A percentile compares a stretch with the other conserved stretches of the same genome.
These are phyloP conservation scores for Taurulus bubalis DNA, from an alignment of 2,113 vertebrate species.

Conservation along the genomic window DNA sequence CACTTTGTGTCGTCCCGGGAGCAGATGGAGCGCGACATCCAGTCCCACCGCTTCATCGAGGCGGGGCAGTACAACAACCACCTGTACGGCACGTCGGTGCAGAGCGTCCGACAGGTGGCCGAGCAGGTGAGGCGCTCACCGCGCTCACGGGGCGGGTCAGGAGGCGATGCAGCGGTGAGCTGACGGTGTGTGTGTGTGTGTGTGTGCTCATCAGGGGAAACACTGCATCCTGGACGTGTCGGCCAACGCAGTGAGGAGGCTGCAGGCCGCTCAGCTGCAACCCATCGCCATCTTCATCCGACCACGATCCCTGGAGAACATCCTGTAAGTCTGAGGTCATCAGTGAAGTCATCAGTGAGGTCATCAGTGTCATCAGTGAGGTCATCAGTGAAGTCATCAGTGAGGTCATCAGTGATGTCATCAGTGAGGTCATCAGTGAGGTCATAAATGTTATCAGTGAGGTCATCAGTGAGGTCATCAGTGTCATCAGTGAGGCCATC, in stretches of 20 bases:
- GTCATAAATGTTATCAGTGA: too few relatives aligned
- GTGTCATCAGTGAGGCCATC: too few relatives aligned
- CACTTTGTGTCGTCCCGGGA: constrained; percentile 93
- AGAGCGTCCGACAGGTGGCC: constrained; percentile 89
- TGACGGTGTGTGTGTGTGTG: background rate
- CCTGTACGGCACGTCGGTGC: constrained; percentile 91
- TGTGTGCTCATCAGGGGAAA: constrained; percentile 62
- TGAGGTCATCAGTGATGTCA: too few relatives aligned
- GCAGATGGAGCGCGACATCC: constrained; percentile 95
- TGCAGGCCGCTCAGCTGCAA: constrained; percentile 88
- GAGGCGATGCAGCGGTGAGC: background rate
- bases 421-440: too few relatives aligned
- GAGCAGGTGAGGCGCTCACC: constrained; percentile 83
- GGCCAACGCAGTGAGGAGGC: constrained; percentile 73
- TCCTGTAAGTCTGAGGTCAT: constrained; percentile 83
- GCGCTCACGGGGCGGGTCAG: background rate
- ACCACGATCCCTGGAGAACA: constrained; percentile 90
- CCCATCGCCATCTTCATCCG: constrained; percentile 92
- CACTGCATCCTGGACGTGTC: constrained; percentile 80
- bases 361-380: too few relatives aligned
- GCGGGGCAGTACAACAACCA: constrained; percentile 92
- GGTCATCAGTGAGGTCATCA: too few relatives aligned
- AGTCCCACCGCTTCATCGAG: constrained; percentile 92
- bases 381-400: too few relatives aligned
- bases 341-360: background rate